Conservation (phyloP, 2,888 invertebrate species). For the Acanthosepion esculentum region DNA sequence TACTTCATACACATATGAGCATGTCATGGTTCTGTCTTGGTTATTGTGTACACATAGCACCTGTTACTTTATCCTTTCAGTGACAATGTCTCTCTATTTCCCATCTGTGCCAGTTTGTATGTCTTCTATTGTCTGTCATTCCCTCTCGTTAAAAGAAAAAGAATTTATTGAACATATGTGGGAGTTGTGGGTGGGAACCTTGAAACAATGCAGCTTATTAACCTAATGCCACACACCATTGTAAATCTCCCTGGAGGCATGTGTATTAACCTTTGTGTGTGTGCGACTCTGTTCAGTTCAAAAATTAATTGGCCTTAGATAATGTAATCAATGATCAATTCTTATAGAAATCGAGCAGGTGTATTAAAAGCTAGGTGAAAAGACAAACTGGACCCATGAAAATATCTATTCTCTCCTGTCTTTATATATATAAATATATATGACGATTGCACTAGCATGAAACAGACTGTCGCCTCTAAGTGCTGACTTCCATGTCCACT, state of each 20-base stretch:
- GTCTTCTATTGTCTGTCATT: background rate
- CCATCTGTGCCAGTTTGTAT: background rate
- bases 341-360: background rate
- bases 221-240: background rate
- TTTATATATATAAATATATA: too few species aligned
- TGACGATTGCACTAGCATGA: too few species aligned
- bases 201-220: background rate
- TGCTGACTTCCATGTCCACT: too few species aligned
- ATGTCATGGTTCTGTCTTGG: background rate
- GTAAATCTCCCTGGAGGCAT: background rate
- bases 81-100: background rate
- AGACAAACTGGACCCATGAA: too few species aligned
- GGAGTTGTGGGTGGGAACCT: background rate
- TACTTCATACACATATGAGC: too few species aligned
- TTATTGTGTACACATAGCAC: background rate
- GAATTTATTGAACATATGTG: background rate
- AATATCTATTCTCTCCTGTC: too few species aligned
- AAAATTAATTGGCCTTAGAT: background rate
- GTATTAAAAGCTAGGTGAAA: background rate
- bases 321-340: background rate
- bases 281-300: background rate
- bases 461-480: too few species aligned
- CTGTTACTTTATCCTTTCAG: background rate
- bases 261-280: background rate
- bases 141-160: background rate